Evolutionary conservation across 2,113 vertebrate genomes (phyloP).

Genomic region (Paradoxurus hermaphroditus): DNA sequence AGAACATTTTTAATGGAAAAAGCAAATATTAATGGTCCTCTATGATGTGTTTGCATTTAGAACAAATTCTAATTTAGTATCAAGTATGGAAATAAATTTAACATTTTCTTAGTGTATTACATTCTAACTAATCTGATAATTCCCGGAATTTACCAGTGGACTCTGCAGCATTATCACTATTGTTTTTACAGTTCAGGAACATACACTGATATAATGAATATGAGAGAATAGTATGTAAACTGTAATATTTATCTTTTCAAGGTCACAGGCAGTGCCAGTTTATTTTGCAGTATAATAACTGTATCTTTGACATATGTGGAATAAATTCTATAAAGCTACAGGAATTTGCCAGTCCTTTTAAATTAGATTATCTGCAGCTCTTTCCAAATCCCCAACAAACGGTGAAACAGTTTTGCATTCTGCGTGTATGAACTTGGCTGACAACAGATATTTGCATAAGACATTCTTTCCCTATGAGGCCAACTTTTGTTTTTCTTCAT

Average conservation of each 20-base stretch:
- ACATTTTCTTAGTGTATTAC: background rate
- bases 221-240: constrained; percentile 19
- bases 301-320: background rate
- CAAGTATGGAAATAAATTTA: background rate
- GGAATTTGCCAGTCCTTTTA: constrained; percentile 45
- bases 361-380: constrained; percentile 58
- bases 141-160: background rate
- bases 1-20: constrained; percentile 37
- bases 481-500: constrained; percentile 60
- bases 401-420: constrained; percentile 51
- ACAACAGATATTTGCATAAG: constrained; percentile 58
- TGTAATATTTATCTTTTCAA: constrained; percentile 29
- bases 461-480: constrained; percentile 29
- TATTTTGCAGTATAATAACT: background rate
- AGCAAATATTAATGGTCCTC: background rate
- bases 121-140: background rate
- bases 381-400: constrained; percentile 52
- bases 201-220: background rate
- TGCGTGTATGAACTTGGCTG: constrained; percentile 43
- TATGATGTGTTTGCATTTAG: background rate
- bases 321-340: constrained; percentile 33
- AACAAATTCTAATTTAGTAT: constrained; percentile 14
- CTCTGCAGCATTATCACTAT: background rate
- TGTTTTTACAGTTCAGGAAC: constrained; percentile 8
- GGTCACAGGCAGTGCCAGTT: background rate